Percentiles rank a stretch among this genome's conserved stretches.
phyloP scores from a whole-genome alignment of 2,113 vertebrate species.

The Tupaia tana region DNA sequence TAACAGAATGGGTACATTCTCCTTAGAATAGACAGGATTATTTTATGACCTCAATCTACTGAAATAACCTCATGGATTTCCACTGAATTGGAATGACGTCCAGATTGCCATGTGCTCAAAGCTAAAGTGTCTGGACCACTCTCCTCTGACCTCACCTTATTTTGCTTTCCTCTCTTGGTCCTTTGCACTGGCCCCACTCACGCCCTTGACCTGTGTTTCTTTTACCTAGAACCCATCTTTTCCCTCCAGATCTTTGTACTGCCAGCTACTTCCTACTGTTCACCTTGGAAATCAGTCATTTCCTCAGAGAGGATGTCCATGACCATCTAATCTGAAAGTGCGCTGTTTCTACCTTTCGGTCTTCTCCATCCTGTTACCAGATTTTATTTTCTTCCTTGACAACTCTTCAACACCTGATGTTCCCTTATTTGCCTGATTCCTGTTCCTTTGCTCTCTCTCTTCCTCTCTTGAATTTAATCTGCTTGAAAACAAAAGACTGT shows the following conservation, averaged over 20 bases:
- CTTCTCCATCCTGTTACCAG: not conserved
- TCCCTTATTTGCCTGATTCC: not conserved
- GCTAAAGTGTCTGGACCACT: not conserved
- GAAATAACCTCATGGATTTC: not conserved
- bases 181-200: not conserved
- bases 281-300: not conserved
- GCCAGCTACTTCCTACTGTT: not conserved
- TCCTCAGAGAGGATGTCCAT: not conserved
- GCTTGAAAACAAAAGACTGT: not conserved
- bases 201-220: not conserved
- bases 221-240: not conserved
- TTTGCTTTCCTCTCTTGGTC: not conserved
- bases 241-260: not conserved
- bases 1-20: conserved; percentile 12
- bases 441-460: not conserved
- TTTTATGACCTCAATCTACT: conserved; percentile 48
- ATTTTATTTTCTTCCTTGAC: not conserved
- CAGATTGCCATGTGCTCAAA: not conserved
- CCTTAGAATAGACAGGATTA: not conserved
- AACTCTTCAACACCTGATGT: not conserved
- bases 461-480: not conserved
- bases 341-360: not conserved
- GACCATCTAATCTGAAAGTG: not conserved
- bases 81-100: not conserved
- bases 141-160: not conserved